Percentiles rank a stretch among this genome's conserved stretches.
Evolutionary conservation across 2,797 vertebrate species (phyloP).

Genomic region (Anguilla anguilla): DNA sequence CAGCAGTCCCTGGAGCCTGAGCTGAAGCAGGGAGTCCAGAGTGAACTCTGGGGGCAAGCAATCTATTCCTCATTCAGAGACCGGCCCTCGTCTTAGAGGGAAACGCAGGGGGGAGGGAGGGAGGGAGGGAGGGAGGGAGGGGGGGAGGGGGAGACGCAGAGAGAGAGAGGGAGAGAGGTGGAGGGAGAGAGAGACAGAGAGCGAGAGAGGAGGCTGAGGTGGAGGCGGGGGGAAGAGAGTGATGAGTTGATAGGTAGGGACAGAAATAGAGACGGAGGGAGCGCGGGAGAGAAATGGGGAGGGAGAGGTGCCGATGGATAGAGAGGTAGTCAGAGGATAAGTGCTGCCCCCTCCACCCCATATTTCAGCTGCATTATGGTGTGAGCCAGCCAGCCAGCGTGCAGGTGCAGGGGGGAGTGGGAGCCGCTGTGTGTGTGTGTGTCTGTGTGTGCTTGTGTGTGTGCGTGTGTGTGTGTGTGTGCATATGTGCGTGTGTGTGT

Average conservation of each 20-base stretch:
- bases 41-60: constrained; percentile 72
- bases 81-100: constrained; percentile 52
- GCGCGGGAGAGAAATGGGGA: constrained; percentile 9
- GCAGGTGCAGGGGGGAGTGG: background rate
- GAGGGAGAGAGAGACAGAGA: constrained; percentile 23
- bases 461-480: constrained; percentile 9
- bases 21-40: constrained; percentile 58
- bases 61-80: constrained; percentile 69
- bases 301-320: constrained; percentile 34
- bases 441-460: constrained; percentile 9
- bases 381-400: background rate
- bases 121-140: background rate
- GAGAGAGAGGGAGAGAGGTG: constrained; percentile 23
- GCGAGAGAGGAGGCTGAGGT: background rate
- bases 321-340: constrained; percentile 14
- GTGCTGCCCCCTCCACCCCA: background rate
- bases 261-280: constrained; percentile 32
- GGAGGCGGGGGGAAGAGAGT: background rate
- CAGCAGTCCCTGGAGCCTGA: constrained; percentile 50
- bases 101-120: background rate
- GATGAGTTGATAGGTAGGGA: constrained; percentile 36
- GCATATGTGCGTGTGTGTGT: background rate
- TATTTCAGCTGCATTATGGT: background rate
- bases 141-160: background rate
- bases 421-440: background rate